Evolutionary conservation across 2,113 vertebrate genomes (phyloP).

Genomic region (Ranitomeya variabilis): DNA sequence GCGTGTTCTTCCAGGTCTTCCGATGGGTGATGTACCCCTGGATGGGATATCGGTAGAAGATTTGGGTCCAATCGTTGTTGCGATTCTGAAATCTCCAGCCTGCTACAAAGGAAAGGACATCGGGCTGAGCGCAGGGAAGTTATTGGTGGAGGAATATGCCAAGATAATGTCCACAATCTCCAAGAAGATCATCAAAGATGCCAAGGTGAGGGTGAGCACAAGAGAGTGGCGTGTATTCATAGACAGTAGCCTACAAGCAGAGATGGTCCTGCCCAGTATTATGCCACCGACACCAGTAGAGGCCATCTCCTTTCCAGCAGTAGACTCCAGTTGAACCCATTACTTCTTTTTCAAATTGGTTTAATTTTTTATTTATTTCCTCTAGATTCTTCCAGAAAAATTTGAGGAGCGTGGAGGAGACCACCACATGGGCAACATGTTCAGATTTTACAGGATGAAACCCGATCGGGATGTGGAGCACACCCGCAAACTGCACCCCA

Average conservation of each 20-base stretch:
- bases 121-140: constrained; percentile 67
- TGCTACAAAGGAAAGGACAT: constrained; percentile 62
- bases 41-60: constrained; percentile 70
- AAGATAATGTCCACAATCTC: constrained; percentile 65
- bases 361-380: neutral
- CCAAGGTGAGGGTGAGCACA: constrained; percentile 63
- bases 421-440: constrained; percentile 67
- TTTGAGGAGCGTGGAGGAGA: constrained; percentile 60
- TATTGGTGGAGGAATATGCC: constrained; percentile 62
- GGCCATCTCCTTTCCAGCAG: neutral
- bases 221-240: neutral
- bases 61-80: constrained; percentile 66
- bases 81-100: constrained; percentile 66
- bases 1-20: constrained; percentile 62
- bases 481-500: constrained; percentile 71
- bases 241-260: neutral
- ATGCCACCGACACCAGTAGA: neutral
- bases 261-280: neutral
- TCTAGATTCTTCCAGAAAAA: constrained; percentile 67
- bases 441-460: constrained; percentile 68
- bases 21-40: constrained; percentile 67
- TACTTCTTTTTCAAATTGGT: neutral
- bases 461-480: constrained; percentile 64
- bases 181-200: constrained; percentile 53
- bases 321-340: neutral